phyloP scores from a whole-genome alignment of 2,888 invertebrate genomes.

The Pammene aurita region DNA sequence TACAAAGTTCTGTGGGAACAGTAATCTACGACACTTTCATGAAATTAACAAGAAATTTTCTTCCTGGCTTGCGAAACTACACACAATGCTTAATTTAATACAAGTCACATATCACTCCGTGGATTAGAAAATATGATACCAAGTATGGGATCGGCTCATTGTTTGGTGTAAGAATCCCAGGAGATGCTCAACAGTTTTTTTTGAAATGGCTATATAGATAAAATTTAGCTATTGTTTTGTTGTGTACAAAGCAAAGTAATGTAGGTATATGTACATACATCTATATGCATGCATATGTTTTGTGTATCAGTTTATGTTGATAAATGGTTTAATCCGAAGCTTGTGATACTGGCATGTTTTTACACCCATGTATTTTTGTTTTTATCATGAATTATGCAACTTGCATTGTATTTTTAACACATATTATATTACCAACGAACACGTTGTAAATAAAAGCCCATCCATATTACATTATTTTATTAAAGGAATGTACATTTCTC shows the following conservation, averaged over 20 bases:
- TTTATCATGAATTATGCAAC: background rate
- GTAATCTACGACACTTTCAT: constrained; percentile 16
- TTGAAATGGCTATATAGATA: constrained; percentile 13
- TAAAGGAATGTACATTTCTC: too few species aligned
- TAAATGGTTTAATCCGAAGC: constrained; percentile 9
- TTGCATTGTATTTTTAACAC: background rate
- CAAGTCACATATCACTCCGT: constrained; percentile 24
- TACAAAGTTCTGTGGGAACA: constrained; percentile 20
- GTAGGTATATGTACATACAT: background rate
- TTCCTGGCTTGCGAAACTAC: constrained; percentile 22
- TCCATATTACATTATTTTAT: too few species aligned
- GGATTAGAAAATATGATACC: constrained; percentile 33
- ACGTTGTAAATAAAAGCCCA: background rate
- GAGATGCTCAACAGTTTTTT: constrained; percentile 5
- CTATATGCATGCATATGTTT: constrained; percentile 26
- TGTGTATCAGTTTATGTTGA: constrained; percentile 19
- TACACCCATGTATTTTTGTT: background rate
- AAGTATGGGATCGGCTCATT: constrained; percentile 36
- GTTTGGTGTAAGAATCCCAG: constrained; percentile 17
- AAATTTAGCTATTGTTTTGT: constrained; percentile 26
- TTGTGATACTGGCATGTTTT: constrained; percentile 32
- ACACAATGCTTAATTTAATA: constrained; percentile 35
- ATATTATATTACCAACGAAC: background rate
- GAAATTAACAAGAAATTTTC: constrained; percentile 23
- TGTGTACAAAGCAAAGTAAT: constrained; percentile 40